A percentile compares a stretch with the other conserved stretches of the same genome.
These are phyloP conservation scores for Aphelinus certus DNA, from an alignment of 1,140 invertebrate species.

Conservation along the genomic window DNA sequence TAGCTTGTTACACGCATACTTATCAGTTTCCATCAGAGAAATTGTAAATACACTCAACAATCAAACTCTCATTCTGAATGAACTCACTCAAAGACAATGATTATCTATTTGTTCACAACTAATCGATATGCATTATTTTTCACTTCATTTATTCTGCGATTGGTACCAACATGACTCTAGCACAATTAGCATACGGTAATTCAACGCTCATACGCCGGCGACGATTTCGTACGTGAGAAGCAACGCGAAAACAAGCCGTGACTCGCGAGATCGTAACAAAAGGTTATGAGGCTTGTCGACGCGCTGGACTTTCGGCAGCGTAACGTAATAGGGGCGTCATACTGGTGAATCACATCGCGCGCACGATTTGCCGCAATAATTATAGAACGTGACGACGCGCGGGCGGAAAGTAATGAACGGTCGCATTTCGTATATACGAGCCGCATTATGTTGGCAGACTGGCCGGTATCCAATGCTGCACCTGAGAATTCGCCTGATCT, in stretches of 20 bases:
- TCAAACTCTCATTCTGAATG: too few species aligned
- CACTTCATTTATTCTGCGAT: too few species aligned
- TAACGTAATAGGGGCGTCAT: not conserved
- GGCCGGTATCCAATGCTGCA: slow-evolving; percentile 21
- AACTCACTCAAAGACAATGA: too few species aligned
- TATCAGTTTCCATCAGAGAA: too few species aligned
- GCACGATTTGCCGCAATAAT: not conserved
- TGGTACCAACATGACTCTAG: too few species aligned
- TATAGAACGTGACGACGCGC: slow-evolving; percentile 17
- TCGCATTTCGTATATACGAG: not conserved
- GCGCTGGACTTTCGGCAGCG: not conserved
- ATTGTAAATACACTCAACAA: too few species aligned
- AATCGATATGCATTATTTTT: too few species aligned
- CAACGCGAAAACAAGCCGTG: not conserved
- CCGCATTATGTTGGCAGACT: slow-evolving; percentile 3
- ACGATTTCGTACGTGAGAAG: too few species aligned
- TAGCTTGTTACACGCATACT: too few species aligned
- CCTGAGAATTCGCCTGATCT: slow-evolving; percentile 5
- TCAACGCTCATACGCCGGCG: too few species aligned
- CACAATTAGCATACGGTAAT: too few species aligned
- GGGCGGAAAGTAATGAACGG: slow-evolving; percentile 20
- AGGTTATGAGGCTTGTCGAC: not conserved
- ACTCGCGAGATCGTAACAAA: not conserved
- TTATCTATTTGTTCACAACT: too few species aligned
- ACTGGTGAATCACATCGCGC: not conserved